phyloP scores from a whole-genome alignment of 2,888 invertebrate genomes.

The Microplitis manilae region DNA sequence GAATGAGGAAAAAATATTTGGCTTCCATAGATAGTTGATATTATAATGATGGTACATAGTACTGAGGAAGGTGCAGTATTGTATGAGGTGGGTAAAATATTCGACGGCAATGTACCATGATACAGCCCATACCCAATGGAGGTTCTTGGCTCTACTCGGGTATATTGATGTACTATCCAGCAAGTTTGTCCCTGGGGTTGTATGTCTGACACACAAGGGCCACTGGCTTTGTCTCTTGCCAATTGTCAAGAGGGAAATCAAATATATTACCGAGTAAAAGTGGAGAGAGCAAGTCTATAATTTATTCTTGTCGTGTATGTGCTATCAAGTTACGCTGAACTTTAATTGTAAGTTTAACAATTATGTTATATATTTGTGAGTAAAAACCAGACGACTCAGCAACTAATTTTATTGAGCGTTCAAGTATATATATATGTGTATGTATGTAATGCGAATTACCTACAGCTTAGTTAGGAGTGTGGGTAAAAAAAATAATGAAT shows the following conservation, averaged over 20 bases:
- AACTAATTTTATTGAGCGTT: too few relatives aligned
- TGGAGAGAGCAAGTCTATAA: constrained; percentile 21
- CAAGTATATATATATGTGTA: too few relatives aligned
- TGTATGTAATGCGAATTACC: background rate
- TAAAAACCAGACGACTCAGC: too few relatives aligned
- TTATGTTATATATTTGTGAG: background rate
- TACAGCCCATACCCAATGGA: background rate
- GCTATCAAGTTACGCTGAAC: background rate
- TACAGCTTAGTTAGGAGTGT: background rate
- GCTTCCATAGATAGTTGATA: background rate
- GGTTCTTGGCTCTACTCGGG: background rate
- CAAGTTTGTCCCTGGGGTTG: constrained; percentile 30
- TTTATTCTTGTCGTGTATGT: constrained; percentile 11
- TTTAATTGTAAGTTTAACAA: background rate
- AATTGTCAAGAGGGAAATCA: constrained; percentile 15
- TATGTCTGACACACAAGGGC: constrained; percentile 23
- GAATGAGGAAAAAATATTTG: constrained; percentile 4
- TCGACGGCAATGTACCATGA: constrained; percentile 41
- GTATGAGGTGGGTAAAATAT: background rate
- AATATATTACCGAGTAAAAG: constrained; percentile 14
- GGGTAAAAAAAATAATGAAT: background rate
- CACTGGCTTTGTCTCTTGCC: constrained; percentile 28
- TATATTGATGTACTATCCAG: constrained; percentile 12
- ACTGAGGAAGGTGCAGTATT: background rate
- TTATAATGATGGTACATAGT: background rate